Percentiles rank a stretch among this genome's conserved stretches.
These are phyloP conservation scores for Bombus vancouverensis DNA, from an alignment of 1,140 invertebrate species.

Conservation along the genomic window DNA sequence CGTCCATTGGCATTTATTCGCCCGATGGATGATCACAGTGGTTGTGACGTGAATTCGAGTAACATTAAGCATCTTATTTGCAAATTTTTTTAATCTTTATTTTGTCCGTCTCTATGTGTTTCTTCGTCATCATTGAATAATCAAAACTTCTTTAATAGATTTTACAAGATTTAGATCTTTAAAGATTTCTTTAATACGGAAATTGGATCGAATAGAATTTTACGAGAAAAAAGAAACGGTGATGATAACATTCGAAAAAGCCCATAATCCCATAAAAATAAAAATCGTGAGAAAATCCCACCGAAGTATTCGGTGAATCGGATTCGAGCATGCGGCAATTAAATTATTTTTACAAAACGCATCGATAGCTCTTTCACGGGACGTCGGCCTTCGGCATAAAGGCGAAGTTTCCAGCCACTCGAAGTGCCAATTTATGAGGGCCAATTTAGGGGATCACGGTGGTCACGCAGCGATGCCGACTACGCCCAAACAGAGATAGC, in stretches of 20 bases:
- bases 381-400: constrained; percentile 19
- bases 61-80: background rate
- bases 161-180: no score
- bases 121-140: no score
- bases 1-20: background rate
- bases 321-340: background rate
- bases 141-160: no score
- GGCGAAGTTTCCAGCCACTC: constrained; percentile 16
- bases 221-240: background rate
- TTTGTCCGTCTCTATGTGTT: no score
- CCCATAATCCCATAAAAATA: background rate
- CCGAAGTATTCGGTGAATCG: background rate
- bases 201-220: no score
- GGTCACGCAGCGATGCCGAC: constrained; percentile 43
- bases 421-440: constrained; percentile 57
- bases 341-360: constrained; percentile 4
- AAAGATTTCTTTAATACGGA: no score
- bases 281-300: background rate
- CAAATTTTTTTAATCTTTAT: no score
- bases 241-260: background rate
- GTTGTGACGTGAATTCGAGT: background rate
- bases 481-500: constrained; percentile 66
- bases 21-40: background rate
- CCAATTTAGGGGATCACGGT: constrained; percentile 64
- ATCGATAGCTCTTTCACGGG: background rate